A percentile compares a stretch with the other conserved stretches of the same genome.
phyloP scores from a whole-genome alignment of 2,888 invertebrate genomes.

The Drosophila greeni region DNA sequence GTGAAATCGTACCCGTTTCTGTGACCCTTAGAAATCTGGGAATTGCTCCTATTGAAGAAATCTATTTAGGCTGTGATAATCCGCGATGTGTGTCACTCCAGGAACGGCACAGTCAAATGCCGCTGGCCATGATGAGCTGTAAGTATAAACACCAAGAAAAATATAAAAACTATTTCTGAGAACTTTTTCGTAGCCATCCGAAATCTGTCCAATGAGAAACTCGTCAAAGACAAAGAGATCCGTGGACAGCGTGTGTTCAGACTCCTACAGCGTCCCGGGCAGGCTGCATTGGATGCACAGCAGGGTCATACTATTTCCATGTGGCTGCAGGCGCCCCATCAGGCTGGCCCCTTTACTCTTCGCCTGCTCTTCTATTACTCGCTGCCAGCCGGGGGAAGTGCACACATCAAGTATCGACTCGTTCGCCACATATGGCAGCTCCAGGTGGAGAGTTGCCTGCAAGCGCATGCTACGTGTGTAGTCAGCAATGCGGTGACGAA shows the following conservation, averaged over 20 bases:
- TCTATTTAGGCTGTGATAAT: conserved; percentile 81
- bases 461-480: conserved; percentile 80
- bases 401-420: conserved; percentile 80
- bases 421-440: conserved; percentile 84
- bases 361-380: conserved; percentile 88
- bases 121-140: conserved; percentile 77
- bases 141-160: conserved; percentile 28
- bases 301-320: conserved; percentile 78
- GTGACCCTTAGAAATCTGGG: conserved; percentile 84
- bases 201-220: conserved; percentile 77
- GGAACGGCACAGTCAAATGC: conserved; percentile 74
- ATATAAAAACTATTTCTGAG: neutral
- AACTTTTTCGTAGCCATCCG: conserved; percentile 65
- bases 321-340: conserved; percentile 86
- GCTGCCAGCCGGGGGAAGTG: conserved; percentile 70
- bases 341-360: conserved; percentile 82
- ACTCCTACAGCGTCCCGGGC: conserved; percentile 63
- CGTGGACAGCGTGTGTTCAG: conserved; percentile 78
- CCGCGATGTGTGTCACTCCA: conserved; percentile 77
- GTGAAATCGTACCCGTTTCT: conserved; percentile 84
- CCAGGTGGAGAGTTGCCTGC: conserved; percentile 82
- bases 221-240: conserved; percentile 78
- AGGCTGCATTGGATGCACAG: conserved; percentile 71
- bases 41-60: conserved; percentile 81
- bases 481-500: conserved; percentile 80